Base-by-base conservation (phyloP, 2,888 invertebrate species). In the Pandemis heparana region DNA sequence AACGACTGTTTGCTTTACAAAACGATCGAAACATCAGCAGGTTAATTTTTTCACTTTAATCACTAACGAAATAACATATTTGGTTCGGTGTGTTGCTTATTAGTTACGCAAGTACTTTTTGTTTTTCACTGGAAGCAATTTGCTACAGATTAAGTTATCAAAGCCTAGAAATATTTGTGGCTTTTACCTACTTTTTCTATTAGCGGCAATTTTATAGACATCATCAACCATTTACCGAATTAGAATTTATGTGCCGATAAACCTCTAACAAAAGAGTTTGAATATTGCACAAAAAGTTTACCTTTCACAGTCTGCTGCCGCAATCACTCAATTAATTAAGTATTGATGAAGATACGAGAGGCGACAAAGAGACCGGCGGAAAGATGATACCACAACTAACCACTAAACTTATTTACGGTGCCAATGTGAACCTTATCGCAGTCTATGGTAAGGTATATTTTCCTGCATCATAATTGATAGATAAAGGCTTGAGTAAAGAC, bases 1-100 rank as follows among this genome's bases (percentile, higher is more conserved):
- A 81, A 78, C 77, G 79, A 81, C 81, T 91, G 89, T 92, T 92
- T 90, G 87, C 87, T 89, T 85, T 83, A 63, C 63, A 23, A 14
- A 46, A 46, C 14, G 23, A 63, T 23, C 7, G 14, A 23, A 46
- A 46, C 46, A 18, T 63, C 32, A 23, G 38, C 60, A 60, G 63
- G 43, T 63, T 63, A 18, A 18, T 63, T 46, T 56, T 56, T 56
- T 23, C 23, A 23, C n/a, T 56, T 12, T 18, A 23, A 56, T 56
- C 23, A 23, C 16, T 23, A 23, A 23, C 23, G 51, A 9, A 18
- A 53, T 53, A 53, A 53, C 9, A 53, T 7, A 3, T 18, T 43
- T 43, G 12, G 2, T 32, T 32, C 23, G 23, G 23, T 32, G 23
- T 32, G 23, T 32, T 32, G 23, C 0, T 43, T 43, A 43, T 12